Percentiles rank a stretch among this genome's conserved stretches.
Evolutionary conservation across 2,113 vertebrate genomes (phyloP).

Genomic region (Sturnira hondurensis): DNA sequence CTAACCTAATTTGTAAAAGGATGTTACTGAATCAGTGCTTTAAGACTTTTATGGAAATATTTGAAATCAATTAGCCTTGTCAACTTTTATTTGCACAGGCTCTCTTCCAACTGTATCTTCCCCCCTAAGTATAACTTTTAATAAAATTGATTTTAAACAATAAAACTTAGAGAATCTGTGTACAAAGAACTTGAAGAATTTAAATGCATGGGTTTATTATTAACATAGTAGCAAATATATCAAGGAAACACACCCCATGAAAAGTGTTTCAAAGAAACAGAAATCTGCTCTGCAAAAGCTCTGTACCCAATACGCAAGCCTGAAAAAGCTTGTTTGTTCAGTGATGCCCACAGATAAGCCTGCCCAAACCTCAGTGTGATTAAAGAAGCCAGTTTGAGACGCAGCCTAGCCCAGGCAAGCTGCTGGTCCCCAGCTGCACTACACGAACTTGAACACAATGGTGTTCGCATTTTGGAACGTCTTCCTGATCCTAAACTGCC

Average conservation of each 20-base stretch:
- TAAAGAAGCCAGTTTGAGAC: constrained; percentile 56
- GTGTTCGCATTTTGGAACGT: constrained; percentile 49
- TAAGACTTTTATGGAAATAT: constrained; percentile 38
- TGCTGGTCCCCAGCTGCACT: not conserved
- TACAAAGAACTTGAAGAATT: constrained; percentile 61
- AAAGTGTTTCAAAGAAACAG: constrained; percentile 70
- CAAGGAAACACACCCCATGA: constrained; percentile 60
- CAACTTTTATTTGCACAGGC: constrained; percentile 21
- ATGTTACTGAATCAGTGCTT: not conserved
- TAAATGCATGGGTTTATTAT: constrained; percentile 68
- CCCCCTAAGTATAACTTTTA: constrained; percentile 29
- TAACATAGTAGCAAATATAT: constrained; percentile 75
- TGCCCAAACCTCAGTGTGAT: constrained; percentile 35
- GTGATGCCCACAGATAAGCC: constrained; percentile 65
- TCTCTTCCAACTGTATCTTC: not conserved
- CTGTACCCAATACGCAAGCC: constrained; percentile 55
- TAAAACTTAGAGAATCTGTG: constrained; percentile 53
- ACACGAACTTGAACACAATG: not conserved
- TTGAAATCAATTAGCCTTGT: constrained; percentile 53
- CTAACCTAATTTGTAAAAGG: constrained; percentile 40
- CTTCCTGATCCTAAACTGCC: constrained; percentile 60
- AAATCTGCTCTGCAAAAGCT: constrained; percentile 56
- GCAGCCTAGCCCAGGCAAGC: constrained; percentile 20
- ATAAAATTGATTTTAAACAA: constrained; percentile 55
- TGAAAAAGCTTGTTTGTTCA: constrained; percentile 54